Conservation (phyloP, 2,113 vertebrate genomes). For the Tragelaphus strepsiceros region DNA sequence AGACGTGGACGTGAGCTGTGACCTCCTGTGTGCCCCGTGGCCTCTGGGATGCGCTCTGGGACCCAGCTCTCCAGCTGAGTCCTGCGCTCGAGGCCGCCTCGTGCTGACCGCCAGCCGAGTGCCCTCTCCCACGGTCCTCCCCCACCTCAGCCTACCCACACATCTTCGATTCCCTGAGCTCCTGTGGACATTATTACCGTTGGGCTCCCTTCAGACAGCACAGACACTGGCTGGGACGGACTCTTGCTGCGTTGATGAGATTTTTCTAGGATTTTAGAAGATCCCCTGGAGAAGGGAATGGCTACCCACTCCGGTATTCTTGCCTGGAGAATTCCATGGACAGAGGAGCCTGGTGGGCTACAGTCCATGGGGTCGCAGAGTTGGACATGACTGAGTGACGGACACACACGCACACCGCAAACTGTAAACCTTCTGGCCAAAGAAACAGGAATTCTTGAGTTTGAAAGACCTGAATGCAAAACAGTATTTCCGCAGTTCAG, state of each 20-base stretch:
- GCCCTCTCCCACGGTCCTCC: not conserved
- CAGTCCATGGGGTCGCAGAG: not conserved
- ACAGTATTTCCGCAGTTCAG: not conserved
- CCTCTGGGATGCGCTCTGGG: not conserved
- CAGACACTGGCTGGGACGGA: not conserved
- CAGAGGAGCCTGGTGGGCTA: not conserved
- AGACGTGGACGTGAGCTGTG: not conserved
- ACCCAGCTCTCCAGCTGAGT: not conserved
- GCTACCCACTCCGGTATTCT: not conserved
- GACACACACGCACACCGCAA: not conserved
- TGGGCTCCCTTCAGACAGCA: not conserved
- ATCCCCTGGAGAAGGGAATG: not conserved
- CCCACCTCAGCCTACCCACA: too few species aligned
- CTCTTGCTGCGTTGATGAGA: accelerated
- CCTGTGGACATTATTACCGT: not conserved
- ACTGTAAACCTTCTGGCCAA: not conserved
- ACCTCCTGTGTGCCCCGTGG: not conserved
- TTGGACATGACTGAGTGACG: not conserved
- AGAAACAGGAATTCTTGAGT: too few species aligned
- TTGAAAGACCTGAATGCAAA: not conserved
- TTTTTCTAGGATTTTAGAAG: not conserved
- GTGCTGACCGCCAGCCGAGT: accelerated
- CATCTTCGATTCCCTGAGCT: not conserved
- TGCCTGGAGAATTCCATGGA: not conserved
- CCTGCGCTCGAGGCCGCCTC: not conserved